A percentile compares a stretch with the other conserved stretches of the same genome.
phyloP scores from a whole-genome alignment of 92 coral and sea anemone species.

The Umimayanthus chanpuru region DNA sequence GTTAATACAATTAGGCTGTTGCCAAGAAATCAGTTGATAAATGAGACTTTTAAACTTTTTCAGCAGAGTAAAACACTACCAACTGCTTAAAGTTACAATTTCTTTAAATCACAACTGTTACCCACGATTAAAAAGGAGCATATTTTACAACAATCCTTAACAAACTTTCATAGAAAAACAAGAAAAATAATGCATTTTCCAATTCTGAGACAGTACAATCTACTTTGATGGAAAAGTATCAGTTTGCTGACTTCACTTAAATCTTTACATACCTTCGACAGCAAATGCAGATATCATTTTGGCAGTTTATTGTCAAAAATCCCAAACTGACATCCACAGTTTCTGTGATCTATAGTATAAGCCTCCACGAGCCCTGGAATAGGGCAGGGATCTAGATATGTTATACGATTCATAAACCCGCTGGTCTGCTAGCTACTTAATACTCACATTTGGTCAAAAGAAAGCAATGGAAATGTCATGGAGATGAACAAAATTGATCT shows the following conservation, averaged over 20 bases:
- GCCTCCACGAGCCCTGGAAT: background rate
- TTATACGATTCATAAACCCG: background rate
- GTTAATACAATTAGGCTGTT: no score
- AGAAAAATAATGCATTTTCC: no score
- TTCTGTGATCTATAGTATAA: no score
- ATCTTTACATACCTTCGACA: background rate
- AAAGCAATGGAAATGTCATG: no score
- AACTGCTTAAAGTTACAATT: background rate
- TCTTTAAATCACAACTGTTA: background rate
- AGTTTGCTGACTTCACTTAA: background rate
- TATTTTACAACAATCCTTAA: no score
- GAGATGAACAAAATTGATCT: no score
- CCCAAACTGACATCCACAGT: background rate
- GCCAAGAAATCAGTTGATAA: no score
- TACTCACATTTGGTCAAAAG: background rate
- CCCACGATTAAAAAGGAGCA: background rate
- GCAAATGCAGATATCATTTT: background rate
- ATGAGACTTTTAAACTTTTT: no score
- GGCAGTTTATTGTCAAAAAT: no score
- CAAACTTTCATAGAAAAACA: background rate
- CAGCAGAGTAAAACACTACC: background rate
- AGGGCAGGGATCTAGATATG: background rate
- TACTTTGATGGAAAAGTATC: background rate
- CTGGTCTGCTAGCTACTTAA: no score
- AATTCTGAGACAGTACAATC: background rate